Percentiles rank a stretch among this genome's conserved stretches.
These are phyloP conservation scores for Elegia similella DNA, from an alignment of 2,888 invertebrate species.

Conservation along the genomic window DNA sequence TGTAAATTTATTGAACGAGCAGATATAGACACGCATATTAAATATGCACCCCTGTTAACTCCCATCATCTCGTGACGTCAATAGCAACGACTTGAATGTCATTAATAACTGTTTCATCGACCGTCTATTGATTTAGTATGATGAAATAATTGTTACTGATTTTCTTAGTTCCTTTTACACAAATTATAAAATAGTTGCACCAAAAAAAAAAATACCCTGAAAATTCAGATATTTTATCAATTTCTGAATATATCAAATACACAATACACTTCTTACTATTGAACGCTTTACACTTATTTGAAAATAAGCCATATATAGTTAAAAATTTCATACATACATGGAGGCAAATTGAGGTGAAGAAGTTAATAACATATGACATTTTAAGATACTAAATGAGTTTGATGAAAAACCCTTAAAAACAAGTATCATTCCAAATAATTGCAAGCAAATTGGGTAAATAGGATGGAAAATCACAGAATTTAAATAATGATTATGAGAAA, in stretches of 20 bases:
- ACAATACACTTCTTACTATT: too few species aligned
- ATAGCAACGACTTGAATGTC: conserved; percentile 38
- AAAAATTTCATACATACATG: too few species aligned
- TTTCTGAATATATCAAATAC: too few species aligned
- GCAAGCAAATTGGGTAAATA: background rate
- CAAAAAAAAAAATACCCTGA: too few species aligned
- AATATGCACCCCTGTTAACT: conserved; percentile 55
- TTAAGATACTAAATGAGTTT: background rate
- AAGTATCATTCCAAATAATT: background rate
- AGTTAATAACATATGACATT: too few species aligned
- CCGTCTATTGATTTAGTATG: background rate
- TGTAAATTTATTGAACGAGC: background rate
- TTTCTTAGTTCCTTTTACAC: background rate
- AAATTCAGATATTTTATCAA: too few species aligned
- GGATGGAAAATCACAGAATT: conserved; percentile 1
- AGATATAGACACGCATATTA: conserved; percentile 28
- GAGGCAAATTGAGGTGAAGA: too few species aligned
- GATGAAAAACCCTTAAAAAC: background rate
- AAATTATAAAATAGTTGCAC: background rate
- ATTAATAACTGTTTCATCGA: conserved; percentile 50
- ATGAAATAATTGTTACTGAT: background rate
- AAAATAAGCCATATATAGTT: too few species aligned
- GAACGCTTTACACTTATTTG: too few species aligned
- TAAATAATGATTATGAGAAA: conserved; percentile 8
- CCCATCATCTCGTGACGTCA: conserved; percentile 62